Evolutionary conservation across 1,140 invertebrate species (phyloP).

Genomic region (Bombyx mandarina): DNA sequence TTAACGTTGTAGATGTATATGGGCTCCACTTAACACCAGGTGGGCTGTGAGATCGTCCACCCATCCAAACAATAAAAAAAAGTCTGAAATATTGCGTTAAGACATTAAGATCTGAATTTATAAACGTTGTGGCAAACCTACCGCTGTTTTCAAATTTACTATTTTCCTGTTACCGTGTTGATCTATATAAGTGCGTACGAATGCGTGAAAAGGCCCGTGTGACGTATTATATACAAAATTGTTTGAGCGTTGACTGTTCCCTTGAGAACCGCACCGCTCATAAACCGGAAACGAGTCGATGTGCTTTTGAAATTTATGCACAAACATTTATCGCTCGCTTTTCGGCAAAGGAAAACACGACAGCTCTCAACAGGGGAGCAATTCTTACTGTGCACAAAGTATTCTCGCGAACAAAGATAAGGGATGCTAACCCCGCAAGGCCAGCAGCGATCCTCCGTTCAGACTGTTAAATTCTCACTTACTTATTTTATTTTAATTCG

Average conservation of each 20-base stretch:
- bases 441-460: background rate
- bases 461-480: background rate
- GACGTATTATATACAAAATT: constrained; percentile 3
- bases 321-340: constrained; percentile 28
- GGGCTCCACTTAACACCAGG: too few species aligned
- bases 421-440: background rate
- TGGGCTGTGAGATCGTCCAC: too few species aligned
- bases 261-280: constrained; percentile 12
- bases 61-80: too few species aligned
- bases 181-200: too few species aligned
- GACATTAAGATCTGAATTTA: too few species aligned
- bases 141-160: too few species aligned
- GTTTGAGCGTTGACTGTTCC: constrained; percentile 3
- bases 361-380: constrained; percentile 12
- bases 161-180: too few species aligned
- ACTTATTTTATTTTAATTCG: too few species aligned
- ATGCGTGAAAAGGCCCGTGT: background rate
- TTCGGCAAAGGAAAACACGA: constrained; percentile 21
- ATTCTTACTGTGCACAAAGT: constrained; percentile 16
- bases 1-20: too few species aligned
- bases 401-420: constrained; percentile 14
- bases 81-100: too few species aligned
- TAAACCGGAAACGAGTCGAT: constrained; percentile 18
- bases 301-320: constrained; percentile 33
- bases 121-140: too few species aligned